Evolutionary conservation across 2,797 vertebrate genomes (phyloP).

Genomic region (Catostomus latipinnis): DNA sequence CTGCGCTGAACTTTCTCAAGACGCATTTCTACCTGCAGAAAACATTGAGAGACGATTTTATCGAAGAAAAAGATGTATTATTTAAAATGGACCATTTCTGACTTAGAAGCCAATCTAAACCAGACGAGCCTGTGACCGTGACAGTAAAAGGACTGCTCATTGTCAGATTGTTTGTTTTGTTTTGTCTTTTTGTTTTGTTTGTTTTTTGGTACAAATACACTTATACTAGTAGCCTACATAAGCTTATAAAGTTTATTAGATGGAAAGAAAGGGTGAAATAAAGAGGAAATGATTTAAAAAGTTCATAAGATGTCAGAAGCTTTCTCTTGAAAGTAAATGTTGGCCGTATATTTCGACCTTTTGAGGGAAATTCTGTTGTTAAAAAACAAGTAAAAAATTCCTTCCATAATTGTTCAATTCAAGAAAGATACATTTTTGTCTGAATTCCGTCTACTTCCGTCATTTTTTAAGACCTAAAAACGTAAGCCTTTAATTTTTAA

Average conservation of each 20-base stretch:
- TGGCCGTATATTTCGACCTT: background rate
- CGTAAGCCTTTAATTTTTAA: background rate
- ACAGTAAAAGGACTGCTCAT: conserved; percentile 71
- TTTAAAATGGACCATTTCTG: conserved; percentile 75
- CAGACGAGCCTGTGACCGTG: conserved; percentile 59
- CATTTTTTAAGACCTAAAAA: too few species aligned
- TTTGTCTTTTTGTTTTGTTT: conserved; percentile 7
- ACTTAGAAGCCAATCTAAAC: conserved; percentile 50
- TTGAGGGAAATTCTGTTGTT: background rate
- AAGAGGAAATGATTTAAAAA: conserved; percentile 66
- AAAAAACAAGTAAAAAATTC: background rate
- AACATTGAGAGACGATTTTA: conserved; percentile 76
- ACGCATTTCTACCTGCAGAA: conserved; percentile 75
- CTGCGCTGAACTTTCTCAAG: conserved; percentile 77
- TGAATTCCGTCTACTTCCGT: too few species aligned
- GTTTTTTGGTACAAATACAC: conserved; percentile 86
- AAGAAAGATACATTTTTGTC: background rate
- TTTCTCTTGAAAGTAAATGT: conserved; percentile 36
- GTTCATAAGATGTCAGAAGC: conserved; percentile 12
- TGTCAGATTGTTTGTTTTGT: conserved; percentile 78
- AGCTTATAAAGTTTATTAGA: conserved; percentile 86
- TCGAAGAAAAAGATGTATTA: conserved; percentile 76
- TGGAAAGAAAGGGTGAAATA: conserved; percentile 81
- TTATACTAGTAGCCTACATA: conserved; percentile 84
- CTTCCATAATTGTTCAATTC: background rate